phyloP scores from a whole-genome alignment of 53 echinoderm and acorn worm species.

The Arbacia lixula region DNA sequence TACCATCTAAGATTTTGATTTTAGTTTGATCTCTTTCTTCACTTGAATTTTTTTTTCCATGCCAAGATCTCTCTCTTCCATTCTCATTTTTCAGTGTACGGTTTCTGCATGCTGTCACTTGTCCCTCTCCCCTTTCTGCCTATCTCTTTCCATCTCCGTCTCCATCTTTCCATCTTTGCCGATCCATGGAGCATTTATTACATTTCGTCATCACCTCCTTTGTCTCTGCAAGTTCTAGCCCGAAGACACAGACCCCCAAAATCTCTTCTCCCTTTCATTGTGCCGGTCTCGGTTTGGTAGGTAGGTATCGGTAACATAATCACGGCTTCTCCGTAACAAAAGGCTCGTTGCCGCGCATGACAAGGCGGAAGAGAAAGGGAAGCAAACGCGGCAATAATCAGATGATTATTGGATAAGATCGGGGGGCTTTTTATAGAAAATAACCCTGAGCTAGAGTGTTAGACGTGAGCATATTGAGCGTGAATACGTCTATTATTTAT shows the following conservation, averaged over 20 bases:
- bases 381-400: slow-evolving; percentile 8
- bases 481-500: not conserved
- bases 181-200: not conserved
- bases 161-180: not conserved
- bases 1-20: no score
- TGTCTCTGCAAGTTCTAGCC: not conserved
- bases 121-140: not conserved
- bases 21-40: not conserved
- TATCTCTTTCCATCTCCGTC: not conserved
- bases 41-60: not conserved
- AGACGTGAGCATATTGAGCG: not conserved
- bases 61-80: not conserved
- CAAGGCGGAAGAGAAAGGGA: not conserved
- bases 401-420: slow-evolving; percentile 33
- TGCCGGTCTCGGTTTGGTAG: no score
- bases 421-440: slow-evolving; percentile 15
- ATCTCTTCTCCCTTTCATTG: no score
- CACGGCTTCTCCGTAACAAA: slow-evolving; percentile 22
- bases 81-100: not conserved
- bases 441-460: slow-evolving; percentile 32
- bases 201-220: not conserved
- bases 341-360: slow-evolving; percentile 11
- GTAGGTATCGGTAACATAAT: slow-evolving; percentile 24
- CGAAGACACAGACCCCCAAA: no score
- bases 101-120: not conserved